Percentiles rank a stretch among this genome's conserved stretches.
Evolutionary conservation across 2,888 invertebrate species (phyloP).

Genomic region (Baccha elongata): DNA sequence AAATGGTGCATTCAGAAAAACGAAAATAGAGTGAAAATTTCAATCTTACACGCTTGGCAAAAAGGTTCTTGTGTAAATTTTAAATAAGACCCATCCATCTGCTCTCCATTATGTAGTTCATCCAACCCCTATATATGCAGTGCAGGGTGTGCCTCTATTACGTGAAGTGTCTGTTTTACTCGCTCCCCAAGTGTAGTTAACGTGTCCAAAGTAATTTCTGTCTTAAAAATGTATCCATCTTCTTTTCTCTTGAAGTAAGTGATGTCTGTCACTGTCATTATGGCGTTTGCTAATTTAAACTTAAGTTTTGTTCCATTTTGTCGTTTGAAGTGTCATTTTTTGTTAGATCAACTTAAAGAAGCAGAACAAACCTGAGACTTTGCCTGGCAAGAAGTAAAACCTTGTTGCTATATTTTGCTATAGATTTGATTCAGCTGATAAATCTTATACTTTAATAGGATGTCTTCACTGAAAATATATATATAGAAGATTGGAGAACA

Average conservation of each 20-base stretch:
- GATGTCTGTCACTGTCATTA: slow-evolving; percentile 27
- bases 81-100: slow-evolving; percentile 6
- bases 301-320: slow-evolving; percentile 34
- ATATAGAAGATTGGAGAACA: neutral
- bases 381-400: slow-evolving; percentile 30
- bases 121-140: neutral
- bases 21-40: slow-evolving; percentile 49
- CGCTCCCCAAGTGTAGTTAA: slow-evolving; percentile 10
- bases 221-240: neutral
- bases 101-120: neutral
- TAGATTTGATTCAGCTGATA: slow-evolving; percentile 35
- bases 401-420: neutral
- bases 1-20: slow-evolving; percentile 41
- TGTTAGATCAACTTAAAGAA: slow-evolving; percentile 1
- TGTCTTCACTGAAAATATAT: neutral
- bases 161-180: neutral
- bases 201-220: slow-evolving; percentile 42
- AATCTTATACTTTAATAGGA: neutral
- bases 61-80: slow-evolving; percentile 34
- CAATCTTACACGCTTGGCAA: slow-evolving; percentile 28
- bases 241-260: neutral
- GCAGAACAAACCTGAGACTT: too few species aligned
- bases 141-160: neutral
- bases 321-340: slow-evolving; percentile 28
- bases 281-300: slow-evolving; percentile 7